phyloP scores from a whole-genome alignment of 1,140 invertebrate genomes.

The Frieseomelitta varia region DNA sequence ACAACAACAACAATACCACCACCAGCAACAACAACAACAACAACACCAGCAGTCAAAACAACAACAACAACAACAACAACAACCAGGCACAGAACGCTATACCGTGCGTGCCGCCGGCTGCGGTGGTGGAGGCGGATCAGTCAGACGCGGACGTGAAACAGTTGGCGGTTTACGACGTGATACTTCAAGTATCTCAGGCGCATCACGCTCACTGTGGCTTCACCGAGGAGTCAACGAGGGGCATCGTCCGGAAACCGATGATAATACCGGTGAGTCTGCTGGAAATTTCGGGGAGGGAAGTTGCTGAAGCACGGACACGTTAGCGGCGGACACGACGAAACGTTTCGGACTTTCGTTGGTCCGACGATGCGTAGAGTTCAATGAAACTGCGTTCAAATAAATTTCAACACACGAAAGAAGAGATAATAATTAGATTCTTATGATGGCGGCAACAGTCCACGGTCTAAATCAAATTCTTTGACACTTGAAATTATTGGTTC shows the following conservation, averaged over 20 bases:
- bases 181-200: constrained; percentile 93
- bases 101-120: constrained; percentile 74
- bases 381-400: too few relatives aligned
- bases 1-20: constrained; percentile 55
- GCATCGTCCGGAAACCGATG: constrained; percentile 87
- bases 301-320: neutral
- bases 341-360: too few relatives aligned
- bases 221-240: constrained; percentile 92
- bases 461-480: too few relatives aligned
- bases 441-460: too few relatives aligned
- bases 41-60: constrained; percentile 69
- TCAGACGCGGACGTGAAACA: constrained; percentile 84
- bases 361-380: too few relatives aligned
- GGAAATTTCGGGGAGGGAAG: neutral
- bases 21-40: constrained; percentile 65
- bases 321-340: constrained; percentile 7
- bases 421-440: too few relatives aligned
- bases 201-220: constrained; percentile 95
- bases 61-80: constrained; percentile 64
- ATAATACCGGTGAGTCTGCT: constrained; percentile 85
- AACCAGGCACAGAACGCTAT: constrained; percentile 72
- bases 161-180: constrained; percentile 91
- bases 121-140: constrained; percentile 78
- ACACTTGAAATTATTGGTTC: too few relatives aligned
- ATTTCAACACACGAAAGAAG: too few relatives aligned